These are phyloP conservation scores for Geothlypis trichas DNA, from an alignment of 2,113 vertebrate species.

Conservation along the genomic window DNA sequence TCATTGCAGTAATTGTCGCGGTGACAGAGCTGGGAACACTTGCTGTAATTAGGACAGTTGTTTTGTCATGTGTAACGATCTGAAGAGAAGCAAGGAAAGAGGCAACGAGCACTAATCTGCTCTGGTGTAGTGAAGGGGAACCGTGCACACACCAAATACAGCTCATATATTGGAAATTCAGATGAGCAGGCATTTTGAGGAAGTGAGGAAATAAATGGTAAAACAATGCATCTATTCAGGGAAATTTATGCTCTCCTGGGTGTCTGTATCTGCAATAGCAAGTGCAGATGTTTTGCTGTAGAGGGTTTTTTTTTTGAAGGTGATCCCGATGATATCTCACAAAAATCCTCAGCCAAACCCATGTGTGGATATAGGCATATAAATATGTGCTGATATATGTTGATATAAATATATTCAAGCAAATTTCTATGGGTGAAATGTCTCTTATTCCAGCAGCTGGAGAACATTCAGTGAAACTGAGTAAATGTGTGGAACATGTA, in stretches of 20 bases:
- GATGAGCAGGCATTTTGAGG: conserved; percentile 42
- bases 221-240: conserved; percentile 40
- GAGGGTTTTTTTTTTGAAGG: background rate
- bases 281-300: conserved; percentile 11
- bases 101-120: conserved; percentile 67
- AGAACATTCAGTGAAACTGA: background rate
- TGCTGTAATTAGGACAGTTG: conserved; percentile 74
- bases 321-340: background rate
- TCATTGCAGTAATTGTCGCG: conserved; percentile 69
- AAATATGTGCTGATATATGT: background rate
- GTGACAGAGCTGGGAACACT: conserved; percentile 71
- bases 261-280: conserved; percentile 19
- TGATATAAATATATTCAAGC: background rate
- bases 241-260: conserved; percentile 23
- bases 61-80: conserved; percentile 76
- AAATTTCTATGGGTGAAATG: background rate
- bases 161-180: conserved; percentile 32
- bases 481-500: background rate
- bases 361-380: background rate
- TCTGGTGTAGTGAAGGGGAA: conserved; percentile 31
- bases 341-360: background rate
- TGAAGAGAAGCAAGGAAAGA: conserved; percentile 70
- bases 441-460: background rate
- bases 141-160: background rate
- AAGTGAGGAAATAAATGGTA: conserved; percentile 50